Evolutionary conservation across 53 echinoderm and acorn worm species (phyloP).

Genomic region (Astropecten irregularis): DNA sequence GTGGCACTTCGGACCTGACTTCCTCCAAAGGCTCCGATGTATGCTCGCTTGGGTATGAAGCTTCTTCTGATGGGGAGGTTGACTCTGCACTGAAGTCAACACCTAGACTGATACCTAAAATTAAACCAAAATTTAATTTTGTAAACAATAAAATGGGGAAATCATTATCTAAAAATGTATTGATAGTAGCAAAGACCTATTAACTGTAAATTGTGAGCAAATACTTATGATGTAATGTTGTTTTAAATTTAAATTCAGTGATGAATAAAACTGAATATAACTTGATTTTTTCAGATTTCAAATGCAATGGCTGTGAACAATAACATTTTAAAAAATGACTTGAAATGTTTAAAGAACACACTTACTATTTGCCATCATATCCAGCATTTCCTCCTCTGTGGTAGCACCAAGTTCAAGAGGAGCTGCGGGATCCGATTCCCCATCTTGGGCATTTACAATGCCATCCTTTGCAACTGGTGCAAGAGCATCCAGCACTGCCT

Average conservation of each 20-base stretch:
- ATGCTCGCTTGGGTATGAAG: background rate
- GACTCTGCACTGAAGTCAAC: background rate
- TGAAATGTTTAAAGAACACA: background rate
- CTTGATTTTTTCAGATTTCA: background rate
- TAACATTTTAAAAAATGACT: too few relatives aligned
- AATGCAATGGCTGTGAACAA: background rate
- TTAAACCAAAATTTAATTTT: background rate
- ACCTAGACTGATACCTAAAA: background rate
- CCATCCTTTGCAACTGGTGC: constrained; percentile 9
- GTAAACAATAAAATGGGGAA: background rate
- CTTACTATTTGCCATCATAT: constrained; percentile 9
- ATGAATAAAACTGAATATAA: background rate
- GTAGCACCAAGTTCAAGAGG: background rate
- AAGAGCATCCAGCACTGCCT: background rate
- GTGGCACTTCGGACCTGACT: background rate
- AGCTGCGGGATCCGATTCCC: background rate
- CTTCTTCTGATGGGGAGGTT: background rate
- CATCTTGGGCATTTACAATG: background rate
- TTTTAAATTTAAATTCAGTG: background rate
- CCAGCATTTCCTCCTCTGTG: background rate
- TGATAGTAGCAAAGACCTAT: background rate
- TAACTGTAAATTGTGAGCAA: background rate
- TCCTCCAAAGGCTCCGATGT: background rate
- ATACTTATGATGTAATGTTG: background rate
- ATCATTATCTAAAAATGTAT: background rate